These are phyloP conservation scores for Gastrophysa polygoni DNA, from an alignment of 2,888 invertebrate genomes.

Conservation along the genomic window DNA sequence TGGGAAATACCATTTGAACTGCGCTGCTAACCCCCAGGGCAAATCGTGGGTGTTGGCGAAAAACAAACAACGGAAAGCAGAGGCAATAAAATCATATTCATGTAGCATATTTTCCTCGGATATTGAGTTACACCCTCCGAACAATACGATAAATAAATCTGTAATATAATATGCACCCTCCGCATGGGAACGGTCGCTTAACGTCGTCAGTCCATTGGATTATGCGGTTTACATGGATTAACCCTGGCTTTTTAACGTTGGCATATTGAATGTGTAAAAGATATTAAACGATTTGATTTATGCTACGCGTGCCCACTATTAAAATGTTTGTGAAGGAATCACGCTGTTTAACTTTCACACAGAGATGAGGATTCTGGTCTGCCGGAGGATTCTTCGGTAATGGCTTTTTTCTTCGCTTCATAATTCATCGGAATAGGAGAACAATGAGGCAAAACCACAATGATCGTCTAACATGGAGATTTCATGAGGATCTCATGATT, in stretches of 20 bases:
- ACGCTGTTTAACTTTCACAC: slow-evolving; percentile 57
- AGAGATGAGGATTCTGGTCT: slow-evolving; percentile 39
- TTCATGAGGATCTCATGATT: no score
- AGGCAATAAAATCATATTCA: slow-evolving; percentile 51
- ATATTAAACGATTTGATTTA: slow-evolving; percentile 56
- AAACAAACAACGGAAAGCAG: slow-evolving; percentile 33
- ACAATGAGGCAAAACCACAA: background rate
- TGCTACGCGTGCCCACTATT: slow-evolving; percentile 53
- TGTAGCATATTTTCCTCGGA: slow-evolving; percentile 52
- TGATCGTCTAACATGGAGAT: no score
- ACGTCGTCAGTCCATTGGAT: slow-evolving; percentile 48
- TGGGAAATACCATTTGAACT: no score
- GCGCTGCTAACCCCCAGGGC: no score
- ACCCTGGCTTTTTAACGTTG: slow-evolving; percentile 54
- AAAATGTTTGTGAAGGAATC: slow-evolving; percentile 55
- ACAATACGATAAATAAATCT: slow-evolving; percentile 56
- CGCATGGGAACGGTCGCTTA: slow-evolving; percentile 44
- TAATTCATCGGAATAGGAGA: slow-evolving; percentile 6
- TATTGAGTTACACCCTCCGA: slow-evolving; percentile 54
- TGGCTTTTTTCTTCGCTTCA: slow-evolving; percentile 23
- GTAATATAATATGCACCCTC: slow-evolving; percentile 58
- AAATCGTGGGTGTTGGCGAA: slow-evolving; percentile 19
- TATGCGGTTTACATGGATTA: slow-evolving; percentile 58
- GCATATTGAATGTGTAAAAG: slow-evolving; percentile 58
- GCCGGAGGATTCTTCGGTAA: slow-evolving; percentile 30